Base-by-base conservation (phyloP, 2,113 vertebrate species). In the Tragelaphus buxtoni region DNA sequence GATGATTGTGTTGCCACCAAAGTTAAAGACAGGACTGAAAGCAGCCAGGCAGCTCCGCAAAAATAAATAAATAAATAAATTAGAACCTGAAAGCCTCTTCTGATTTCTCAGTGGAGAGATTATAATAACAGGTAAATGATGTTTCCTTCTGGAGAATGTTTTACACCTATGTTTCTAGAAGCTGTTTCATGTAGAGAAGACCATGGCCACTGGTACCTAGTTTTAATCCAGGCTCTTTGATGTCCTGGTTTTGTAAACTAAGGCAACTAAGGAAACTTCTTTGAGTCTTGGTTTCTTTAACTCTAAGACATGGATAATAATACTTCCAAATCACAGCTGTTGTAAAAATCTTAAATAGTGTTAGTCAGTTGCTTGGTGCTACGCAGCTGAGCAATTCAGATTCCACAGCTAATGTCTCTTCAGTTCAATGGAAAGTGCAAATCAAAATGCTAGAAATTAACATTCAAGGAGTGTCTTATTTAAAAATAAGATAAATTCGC, bases 261-360 rank as follows among this genome's bases (percentile, higher is more conserved):
- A 91, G 30, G 2, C 18, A 94, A 55, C 13, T 86, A 69, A 77
- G 1, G 49, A 35, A 82, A 92, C 35, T 58, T 94, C 1, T 56
- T 16, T 13, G 35, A 82, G 45, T 61, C 53, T 92, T 32, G 49
- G 42, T 51, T 79, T 82, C 30, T 74, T 89, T 47, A 84, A 77
- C 28, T 89, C 6, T 47, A 74, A n/a, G 86, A 74, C 47, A 14
- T 47, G 30, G 14, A 39, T 30, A 82, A 65, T 86, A 77, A 92
- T 63, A 95, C 17, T 10, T 79, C 28, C 2, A 49, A 39, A 18
- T 72, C 96, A 79, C 1, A 77, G 42, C 28, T 93, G 47, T 51
- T 76, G 8, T 92, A 90, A 92, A 65, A 97, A 81, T 81, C 81
- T 89, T 47, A 96, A 89, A 94, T 72, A 65, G 65, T 56, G 17